Evolutionary conservation across 2,888 invertebrate species (phyloP).

Genomic region (Andrena haemorrhoa): DNA sequence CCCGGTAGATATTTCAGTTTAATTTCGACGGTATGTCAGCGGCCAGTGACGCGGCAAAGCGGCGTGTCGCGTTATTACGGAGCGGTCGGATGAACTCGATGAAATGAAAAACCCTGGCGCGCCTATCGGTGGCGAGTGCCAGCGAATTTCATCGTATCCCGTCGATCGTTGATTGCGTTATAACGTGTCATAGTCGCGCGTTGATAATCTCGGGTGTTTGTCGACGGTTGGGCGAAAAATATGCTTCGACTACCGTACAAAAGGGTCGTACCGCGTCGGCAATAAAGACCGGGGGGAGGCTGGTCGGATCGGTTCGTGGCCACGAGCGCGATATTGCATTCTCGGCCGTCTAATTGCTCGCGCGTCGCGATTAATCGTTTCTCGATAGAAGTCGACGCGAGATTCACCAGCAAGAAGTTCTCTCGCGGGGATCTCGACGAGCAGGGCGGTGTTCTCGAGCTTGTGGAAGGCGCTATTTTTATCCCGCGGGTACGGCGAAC

Average conservation of each 20-base stretch:
- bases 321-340: slow-evolving; percentile 4
- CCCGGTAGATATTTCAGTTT: slow-evolving; percentile 11
- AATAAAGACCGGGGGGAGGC: background rate
- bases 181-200: slow-evolving; percentile 41
- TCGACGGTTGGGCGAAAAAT: background rate
- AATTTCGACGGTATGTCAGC: slow-evolving; percentile 19
- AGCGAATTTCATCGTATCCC: slow-evolving; percentile 34
- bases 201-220: slow-evolving; percentile 16
- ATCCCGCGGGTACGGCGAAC: too few species aligned
- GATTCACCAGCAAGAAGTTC: slow-evolving; percentile 6
- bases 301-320: background rate
- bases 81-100: slow-evolving; percentile 36
- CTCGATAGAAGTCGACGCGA: slow-evolving; percentile 10
- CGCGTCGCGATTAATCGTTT: slow-evolving; percentile 20
- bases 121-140: background rate
- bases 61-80: slow-evolving; percentile 32
- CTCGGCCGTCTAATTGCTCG: slow-evolving; percentile 8
- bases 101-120: slow-evolving; percentile 30
- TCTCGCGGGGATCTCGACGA: too few species aligned
- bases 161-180: slow-evolving; percentile 40
- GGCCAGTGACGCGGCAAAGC: background rate
- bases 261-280: slow-evolving; percentile 3
- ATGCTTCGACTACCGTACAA: background rate
- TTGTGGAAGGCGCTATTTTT: too few species aligned
- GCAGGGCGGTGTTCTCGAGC: too few species aligned